These are phyloP conservation scores for Acanthoscelides obtectus DNA, from an alignment of 2,888 invertebrate species.

Conservation along the genomic window DNA sequence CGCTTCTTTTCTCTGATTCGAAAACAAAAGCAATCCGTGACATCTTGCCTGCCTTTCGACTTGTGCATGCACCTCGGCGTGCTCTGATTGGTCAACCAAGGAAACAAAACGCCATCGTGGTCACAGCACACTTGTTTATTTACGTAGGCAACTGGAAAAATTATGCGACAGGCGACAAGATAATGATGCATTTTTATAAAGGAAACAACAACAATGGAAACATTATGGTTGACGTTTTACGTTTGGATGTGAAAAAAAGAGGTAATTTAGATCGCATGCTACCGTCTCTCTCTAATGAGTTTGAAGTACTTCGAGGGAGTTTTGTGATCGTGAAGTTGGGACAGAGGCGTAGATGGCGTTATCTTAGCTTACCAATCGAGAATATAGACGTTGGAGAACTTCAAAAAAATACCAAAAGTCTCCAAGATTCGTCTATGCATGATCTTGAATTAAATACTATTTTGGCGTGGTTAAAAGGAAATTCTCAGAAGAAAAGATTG, in stretches of 20 bases:
- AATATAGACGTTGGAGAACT: no score
- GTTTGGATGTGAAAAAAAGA: background rate
- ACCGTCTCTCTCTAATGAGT: background rate
- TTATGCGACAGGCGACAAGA: slow-evolving; percentile 8
- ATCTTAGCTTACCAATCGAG: no score
- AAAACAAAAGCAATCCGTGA: slow-evolving; percentile 21
- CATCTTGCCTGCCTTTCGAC: slow-evolving; percentile 26
- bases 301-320: background rate
- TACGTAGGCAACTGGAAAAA: slow-evolving; percentile 16
- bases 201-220: background rate
- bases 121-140: slow-evolving; percentile 19
- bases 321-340: background rate
- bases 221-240: background rate
- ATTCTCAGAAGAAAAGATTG: no score
- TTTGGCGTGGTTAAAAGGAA: no score
- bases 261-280: background rate
- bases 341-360: background rate
- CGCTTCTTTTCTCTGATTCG: slow-evolving; percentile 15
- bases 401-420: no score
- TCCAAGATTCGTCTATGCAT: no score
- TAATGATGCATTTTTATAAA: slow-evolving; percentile 5
- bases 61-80: slow-evolving; percentile 27
- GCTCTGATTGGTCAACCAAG: slow-evolving; percentile 25
- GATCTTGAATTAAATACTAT: no score
- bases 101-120: slow-evolving; percentile 10